Base-by-base conservation (phyloP, 1,140 invertebrate species). In the Lordiphosa clarofinis region DNA sequence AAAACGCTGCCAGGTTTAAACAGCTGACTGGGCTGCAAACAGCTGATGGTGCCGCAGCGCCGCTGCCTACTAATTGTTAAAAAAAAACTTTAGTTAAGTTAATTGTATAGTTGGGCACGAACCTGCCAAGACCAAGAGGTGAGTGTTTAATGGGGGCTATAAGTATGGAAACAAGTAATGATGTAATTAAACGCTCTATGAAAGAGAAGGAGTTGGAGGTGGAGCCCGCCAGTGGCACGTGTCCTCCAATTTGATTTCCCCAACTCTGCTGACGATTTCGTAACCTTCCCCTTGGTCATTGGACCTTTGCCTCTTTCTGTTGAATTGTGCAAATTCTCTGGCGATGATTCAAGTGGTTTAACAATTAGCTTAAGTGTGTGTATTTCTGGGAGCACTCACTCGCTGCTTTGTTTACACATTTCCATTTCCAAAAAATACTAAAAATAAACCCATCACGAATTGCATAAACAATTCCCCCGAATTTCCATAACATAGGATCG, bases 11-110 rank as follows among this genome's bases (percentile, higher is more conserved):
- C 48, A 7, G 4, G 2, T 1, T 12, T 3, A 1, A 56, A 46
- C 63, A 71, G 73, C 61, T 61, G 38, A 42, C 49, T 33, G 24
- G 5, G 24, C 24, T 31, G 28, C 28, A 31, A 31, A 31, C 28
- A 31, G 28, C 7, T 7, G 19, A 7, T 1, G 11, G 19, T 4
- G 35, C n/a, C 1, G 31, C 11, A 31, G 12, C 5, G 13, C 35
- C 43, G 4, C 13, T 42, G 9, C 7, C 2, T 9, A 21, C 39
- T 19, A 4, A 4, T 5, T 11, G 46, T 64, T 67, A 9, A 21
- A 24, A 64, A 64, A 46, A 46, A 11, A 31, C 13, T 46, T 12
- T 46, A 28, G 28, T 46, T 42, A 33, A 46, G 43, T 46, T 46
- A 46, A 33, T 46, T 46, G 43, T 46, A 46, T 46, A 31, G 31